Conservation (phyloP, 2,113 vertebrate species). For the Catharus minimus region DNA sequence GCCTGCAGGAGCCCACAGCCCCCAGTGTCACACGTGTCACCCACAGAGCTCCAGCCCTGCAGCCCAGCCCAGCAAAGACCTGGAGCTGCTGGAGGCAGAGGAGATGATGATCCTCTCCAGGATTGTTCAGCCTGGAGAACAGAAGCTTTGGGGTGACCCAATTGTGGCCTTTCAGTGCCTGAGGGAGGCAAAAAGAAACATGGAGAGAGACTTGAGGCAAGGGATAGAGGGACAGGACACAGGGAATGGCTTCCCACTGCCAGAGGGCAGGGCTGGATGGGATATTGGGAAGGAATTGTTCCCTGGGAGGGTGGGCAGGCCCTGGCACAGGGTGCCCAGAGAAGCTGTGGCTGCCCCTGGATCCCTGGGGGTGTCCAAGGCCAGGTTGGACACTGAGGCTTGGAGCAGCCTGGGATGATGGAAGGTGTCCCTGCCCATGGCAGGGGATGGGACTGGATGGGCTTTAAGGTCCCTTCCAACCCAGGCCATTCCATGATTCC, state of each 20-base stretch:
- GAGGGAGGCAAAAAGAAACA: not conserved
- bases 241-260: not conserved
- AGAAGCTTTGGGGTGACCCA: not conserved
- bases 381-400: not conserved
- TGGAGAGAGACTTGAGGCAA: not conserved
- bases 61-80: not conserved
- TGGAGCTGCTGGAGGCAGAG: not conserved
- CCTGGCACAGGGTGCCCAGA: not conserved
- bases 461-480: not conserved
- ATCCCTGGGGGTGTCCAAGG: not conserved
- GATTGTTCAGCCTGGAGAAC: not conserved
- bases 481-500: not conserved
- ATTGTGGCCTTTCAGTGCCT: accelerated
- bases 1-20: not conserved
- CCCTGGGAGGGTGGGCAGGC: not conserved
- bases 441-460: accelerated
- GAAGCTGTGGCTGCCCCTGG: not conserved
- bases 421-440: not conserved
- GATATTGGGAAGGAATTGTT: not conserved
- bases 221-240: not conserved
- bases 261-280: not conserved
- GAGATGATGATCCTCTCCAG: not conserved
- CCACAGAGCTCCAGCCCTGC: not conserved
- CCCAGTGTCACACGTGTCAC: not conserved
- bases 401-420: accelerated